A percentile compares a stretch with the other conserved stretches of the same genome.
phyloP scores from a whole-genome alignment of 2,888 invertebrate species.

The Habrosyne pyritoides region DNA sequence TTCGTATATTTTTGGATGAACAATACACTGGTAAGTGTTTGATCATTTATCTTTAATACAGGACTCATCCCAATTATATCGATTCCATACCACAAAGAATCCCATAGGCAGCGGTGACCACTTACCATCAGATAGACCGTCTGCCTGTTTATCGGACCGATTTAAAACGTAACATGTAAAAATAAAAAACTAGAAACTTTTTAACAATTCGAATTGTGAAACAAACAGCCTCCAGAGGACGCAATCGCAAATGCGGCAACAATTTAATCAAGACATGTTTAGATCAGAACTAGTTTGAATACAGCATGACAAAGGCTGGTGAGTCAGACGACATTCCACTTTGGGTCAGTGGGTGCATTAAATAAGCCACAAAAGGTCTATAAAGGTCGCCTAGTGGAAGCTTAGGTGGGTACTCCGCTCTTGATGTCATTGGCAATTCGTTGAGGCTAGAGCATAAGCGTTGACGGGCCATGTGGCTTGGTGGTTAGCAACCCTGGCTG shows the following conservation, averaged over 20 bases:
- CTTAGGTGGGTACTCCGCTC: slow-evolving; percentile 20
- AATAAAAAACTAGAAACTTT: too few relatives aligned
- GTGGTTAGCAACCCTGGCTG: too few relatives aligned
- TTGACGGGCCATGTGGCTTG: too few relatives aligned
- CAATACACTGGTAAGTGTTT: too few relatives aligned
- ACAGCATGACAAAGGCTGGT: slow-evolving; percentile 13
- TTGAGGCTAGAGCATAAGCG: not conserved
- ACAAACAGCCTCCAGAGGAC: not conserved
- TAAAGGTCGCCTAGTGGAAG: slow-evolving; percentile 38
- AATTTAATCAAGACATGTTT: slow-evolving; percentile 7
- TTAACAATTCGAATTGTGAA: not conserved
- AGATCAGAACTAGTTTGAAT: slow-evolving; percentile 10
- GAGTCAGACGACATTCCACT: slow-evolving; percentile 23
- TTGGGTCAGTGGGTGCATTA: slow-evolving; percentile 38
- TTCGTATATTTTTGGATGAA: too few relatives aligned
- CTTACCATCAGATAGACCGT: too few relatives aligned
- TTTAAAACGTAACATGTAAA: too few relatives aligned
- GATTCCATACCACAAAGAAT: too few relatives aligned
- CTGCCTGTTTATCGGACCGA: too few relatives aligned
- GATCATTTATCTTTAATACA: too few relatives aligned
- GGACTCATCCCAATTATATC: too few relatives aligned
- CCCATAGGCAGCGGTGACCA: too few relatives aligned
- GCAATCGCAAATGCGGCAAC: not conserved
- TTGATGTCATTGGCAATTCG: not conserved
- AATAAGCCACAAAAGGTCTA: slow-evolving; percentile 38